Evolutionary conservation across 2,888 invertebrate species (phyloP).

Genomic region (Oxytorus armatus): DNA sequence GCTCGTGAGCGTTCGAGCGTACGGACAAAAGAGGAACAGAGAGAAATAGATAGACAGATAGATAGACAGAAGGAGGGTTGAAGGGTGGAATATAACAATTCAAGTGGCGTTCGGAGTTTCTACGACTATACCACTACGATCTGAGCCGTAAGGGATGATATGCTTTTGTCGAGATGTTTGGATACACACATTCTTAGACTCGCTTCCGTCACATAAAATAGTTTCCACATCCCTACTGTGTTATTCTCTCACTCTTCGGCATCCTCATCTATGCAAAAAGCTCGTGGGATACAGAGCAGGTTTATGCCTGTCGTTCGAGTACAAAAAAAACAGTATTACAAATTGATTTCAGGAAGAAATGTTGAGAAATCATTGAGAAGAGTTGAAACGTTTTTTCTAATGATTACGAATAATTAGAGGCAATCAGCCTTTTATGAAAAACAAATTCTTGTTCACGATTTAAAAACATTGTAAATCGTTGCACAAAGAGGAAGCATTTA

Average conservation of each 20-base stretch:
- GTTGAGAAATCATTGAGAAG: neutral
- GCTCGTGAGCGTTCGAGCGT: constrained; percentile 58
- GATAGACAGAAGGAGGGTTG: constrained; percentile 50
- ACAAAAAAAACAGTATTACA: neutral
- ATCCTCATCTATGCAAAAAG: constrained; percentile 25
- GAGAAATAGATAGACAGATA: constrained; percentile 64
- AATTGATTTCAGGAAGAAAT: neutral
- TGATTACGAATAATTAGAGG: no score
- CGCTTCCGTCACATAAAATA: constrained; percentile 61
- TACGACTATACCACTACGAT: constrained; percentile 8
- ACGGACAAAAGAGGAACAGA: constrained; percentile 53
- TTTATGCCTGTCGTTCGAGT: constrained; percentile 9
- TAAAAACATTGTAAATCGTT: no score
- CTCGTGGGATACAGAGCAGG: no score
- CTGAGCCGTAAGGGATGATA: neutral
- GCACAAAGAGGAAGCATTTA: no score
- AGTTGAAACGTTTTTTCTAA: neutral
- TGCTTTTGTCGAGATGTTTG: constrained; percentile 6
- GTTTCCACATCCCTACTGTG: constrained; percentile 34
- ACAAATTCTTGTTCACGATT: no score
- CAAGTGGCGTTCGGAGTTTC: constrained; percentile 61
- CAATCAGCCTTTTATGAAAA: no score
- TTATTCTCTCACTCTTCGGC: constrained; percentile 12
- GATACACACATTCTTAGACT: constrained; percentile 43
- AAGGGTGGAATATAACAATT: constrained; percentile 49